Base-by-base conservation (phyloP, 1,140 invertebrate species). In the Drosophila tani region DNA sequence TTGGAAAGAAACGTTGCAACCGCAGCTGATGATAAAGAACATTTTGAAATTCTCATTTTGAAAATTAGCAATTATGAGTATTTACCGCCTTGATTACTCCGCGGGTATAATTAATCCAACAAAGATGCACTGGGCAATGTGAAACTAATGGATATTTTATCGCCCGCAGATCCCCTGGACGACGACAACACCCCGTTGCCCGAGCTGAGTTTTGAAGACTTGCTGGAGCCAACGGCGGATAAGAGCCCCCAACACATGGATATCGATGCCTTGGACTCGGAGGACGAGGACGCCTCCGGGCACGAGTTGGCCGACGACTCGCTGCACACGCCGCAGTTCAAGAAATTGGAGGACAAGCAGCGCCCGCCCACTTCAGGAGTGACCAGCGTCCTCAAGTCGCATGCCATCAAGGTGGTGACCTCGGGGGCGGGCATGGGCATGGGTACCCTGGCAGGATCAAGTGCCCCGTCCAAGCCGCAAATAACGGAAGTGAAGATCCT, bases 161-260 rank as follows among this genome's bases (percentile, higher is more conserved):
- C 12, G 15, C 15, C 21, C 56, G 14, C 75, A 92, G 91, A 91
- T 50, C 57, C 76, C 40, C 58, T 91, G 7, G 83, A 82, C 29
- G 86, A 92, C 55, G 86, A 92, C 57, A 79, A 59, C 11, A 75
- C 84, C n/a, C 66, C 87, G 11, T 56, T 92, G 59, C 84, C 79
- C 11, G 91, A 92, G 47, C 46, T 92, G 19, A 90, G 91, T 53
- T 75, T 92, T 41, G 86, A 86, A 15, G 91, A 92, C 69, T 66
- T 92, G 9, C 40, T 92, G 41, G 91, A 92, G 14, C 29, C 78
- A 21, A 51, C 91, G 49, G 58, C 82, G 41, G 75, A 81, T 75
- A 65, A 79, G 40, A 71, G 70, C 69, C 60, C 70, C 21, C 80
- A 80, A 11, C 60, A 79, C 24, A 68, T 81, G 32, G 56, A 80